Evolutionary conservation across 64 coral and sea anemone species (phyloP).

Genomic region (Cladopsammia gracilis): DNA sequence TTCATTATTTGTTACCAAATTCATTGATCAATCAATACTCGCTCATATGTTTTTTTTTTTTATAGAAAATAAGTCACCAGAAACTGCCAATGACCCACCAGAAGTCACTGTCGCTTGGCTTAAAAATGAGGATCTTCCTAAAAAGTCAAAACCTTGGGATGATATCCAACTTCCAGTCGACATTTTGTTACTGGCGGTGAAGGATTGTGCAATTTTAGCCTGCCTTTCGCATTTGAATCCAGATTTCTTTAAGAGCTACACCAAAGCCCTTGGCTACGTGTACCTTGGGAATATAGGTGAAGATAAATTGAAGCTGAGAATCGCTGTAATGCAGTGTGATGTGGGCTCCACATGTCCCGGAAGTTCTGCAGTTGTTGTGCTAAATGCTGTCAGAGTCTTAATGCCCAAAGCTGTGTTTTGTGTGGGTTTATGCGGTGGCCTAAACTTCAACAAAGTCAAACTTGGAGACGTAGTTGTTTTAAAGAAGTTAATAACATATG

Average conservation of each 20-base stretch:
- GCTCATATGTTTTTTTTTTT: too few relatives aligned
- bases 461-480: too few relatives aligned
- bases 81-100: background rate
- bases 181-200: background rate
- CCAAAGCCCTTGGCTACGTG: background rate
- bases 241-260: background rate
- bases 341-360: background rate
- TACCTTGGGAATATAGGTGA: conserved; percentile 19
- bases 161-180: background rate
- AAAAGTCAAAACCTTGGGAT: background rate
- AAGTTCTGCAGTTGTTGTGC: background rate
- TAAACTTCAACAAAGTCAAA: too few relatives aligned
- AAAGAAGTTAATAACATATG: too few relatives aligned
- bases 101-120: background rate
- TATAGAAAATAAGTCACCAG: background rate
- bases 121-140: background rate
- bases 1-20: too few relatives aligned
- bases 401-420: conserved; percentile 1
- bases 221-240: background rate
- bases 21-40: too few relatives aligned
- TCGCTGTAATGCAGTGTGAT: too few relatives aligned
- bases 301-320: background rate
- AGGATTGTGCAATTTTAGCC: background rate
- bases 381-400: background rate
- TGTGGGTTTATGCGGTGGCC: background rate